A percentile compares a stretch with the other conserved stretches of the same genome.
Evolutionary conservation across 2,888 invertebrate genomes (phyloP).

Genomic region (Epinotia brunnichana): DNA sequence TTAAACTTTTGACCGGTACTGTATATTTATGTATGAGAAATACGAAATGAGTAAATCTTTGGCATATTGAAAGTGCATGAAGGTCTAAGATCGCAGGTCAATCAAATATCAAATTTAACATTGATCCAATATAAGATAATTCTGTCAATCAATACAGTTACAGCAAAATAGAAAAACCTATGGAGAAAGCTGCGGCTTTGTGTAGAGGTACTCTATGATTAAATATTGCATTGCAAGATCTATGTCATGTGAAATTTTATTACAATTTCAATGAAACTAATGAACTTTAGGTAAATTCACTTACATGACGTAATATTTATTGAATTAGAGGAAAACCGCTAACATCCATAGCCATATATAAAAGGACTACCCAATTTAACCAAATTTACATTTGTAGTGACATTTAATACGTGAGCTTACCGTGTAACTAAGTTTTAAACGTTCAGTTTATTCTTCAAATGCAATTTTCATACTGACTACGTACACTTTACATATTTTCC

Average conservation of each 20-base stretch:
- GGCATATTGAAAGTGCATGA: constrained; percentile 13
- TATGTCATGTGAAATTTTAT: neutral
- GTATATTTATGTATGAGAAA: too few relatives aligned
- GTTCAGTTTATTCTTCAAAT: neutral
- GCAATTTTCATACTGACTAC: neutral
- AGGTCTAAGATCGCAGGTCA: constrained; percentile 39
- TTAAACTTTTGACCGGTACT: too few relatives aligned
- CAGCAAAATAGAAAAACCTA: neutral
- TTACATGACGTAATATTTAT: neutral
- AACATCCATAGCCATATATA: neutral
- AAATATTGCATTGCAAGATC: neutral
- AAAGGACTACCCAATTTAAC: neutral
- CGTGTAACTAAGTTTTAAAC: too few relatives aligned
- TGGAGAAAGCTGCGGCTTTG: neutral
- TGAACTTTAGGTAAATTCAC: neutral
- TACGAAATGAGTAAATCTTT: constrained; percentile 12
- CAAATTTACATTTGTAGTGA: neutral
- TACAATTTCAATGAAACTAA: constrained; percentile 5
- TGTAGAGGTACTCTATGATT: neutral
- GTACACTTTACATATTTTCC: neutral
- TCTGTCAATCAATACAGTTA: constrained; percentile 24
- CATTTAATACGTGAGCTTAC: too few relatives aligned
- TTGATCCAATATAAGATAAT: constrained; percentile 25
- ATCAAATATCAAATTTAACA: constrained; percentile 37
- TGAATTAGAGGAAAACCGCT: neutral